These are phyloP conservation scores for Archivesica marissinica DNA, from an alignment of 1,140 invertebrate species.

Conservation along the genomic window DNA sequence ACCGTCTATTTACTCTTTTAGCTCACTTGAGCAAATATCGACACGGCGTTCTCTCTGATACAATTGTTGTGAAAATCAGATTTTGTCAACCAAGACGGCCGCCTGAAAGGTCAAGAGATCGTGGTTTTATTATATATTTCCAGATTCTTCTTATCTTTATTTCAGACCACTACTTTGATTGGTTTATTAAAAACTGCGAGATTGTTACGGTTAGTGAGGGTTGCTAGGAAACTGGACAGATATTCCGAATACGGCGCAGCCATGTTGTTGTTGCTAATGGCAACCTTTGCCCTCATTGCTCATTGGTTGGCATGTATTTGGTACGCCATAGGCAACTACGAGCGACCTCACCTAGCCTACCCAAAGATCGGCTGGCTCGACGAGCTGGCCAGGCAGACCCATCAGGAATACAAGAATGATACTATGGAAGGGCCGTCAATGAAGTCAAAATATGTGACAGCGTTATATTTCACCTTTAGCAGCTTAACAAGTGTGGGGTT, in stretches of 20 bases:
- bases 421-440: conserved; percentile 80
- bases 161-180: conserved; percentile 98
- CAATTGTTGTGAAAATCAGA: no score
- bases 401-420: conserved; percentile 78
- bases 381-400: conserved; percentile 88
- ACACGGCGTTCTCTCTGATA: no score
- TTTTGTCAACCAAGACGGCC: no score
- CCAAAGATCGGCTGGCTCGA: conserved; percentile 96
- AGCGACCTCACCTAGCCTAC: conserved; percentile 86
- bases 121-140: no score
- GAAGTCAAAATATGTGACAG: conserved; percentile 92
- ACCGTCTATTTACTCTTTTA: no score
- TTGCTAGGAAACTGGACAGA: conserved; percentile 98
- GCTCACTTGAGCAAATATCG: no score
- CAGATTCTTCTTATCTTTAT: conserved; percentile 59
- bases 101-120: no score
- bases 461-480: conserved; percentile 98
- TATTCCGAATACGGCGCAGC: conserved; percentile 99
- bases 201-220: conserved; percentile 96
- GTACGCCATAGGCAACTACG: conserved; percentile 99
- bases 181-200: conserved; percentile 99
- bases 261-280: conserved; percentile 98
- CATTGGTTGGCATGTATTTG: conserved; percentile 99
- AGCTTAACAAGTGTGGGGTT: conserved; percentile 98
- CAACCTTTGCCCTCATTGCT: conserved; percentile 98